A percentile compares a stretch with the other conserved stretches of the same genome.
phyloP scores from a whole-genome alignment of 2,113 vertebrate species.

The Syrmaticus mikado region DNA sequence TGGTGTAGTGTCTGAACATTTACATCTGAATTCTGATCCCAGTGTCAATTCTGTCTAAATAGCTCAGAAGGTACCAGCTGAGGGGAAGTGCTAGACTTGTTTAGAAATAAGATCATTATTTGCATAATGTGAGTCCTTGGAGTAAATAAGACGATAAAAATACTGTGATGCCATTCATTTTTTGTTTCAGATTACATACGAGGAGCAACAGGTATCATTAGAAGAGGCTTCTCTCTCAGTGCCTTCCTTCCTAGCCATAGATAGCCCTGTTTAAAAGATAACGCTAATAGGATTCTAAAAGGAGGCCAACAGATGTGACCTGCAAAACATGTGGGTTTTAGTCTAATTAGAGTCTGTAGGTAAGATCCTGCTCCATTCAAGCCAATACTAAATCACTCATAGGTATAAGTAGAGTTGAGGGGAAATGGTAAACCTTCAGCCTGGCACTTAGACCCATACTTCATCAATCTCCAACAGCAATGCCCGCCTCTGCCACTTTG shows the following conservation, averaged over 20 bases:
- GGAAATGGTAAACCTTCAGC: not conserved
- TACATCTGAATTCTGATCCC: not conserved
- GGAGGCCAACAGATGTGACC: not conserved
- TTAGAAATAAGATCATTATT: not conserved
- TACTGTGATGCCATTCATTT: accelerated
- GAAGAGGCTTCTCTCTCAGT: not conserved
- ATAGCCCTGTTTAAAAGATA: not conserved
- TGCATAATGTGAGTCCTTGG: not conserved
- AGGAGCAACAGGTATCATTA: not conserved
- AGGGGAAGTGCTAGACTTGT: not conserved
- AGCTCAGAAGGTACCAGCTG: not conserved
- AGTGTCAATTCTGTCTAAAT: not conserved
- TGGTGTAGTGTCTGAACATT: not conserved
- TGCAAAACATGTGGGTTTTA: not conserved
- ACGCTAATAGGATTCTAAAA: not conserved
- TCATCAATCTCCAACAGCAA: not conserved
- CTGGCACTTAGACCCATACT: not conserved
- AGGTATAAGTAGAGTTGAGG: accelerated
- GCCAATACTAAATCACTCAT: not conserved
- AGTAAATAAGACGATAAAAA: not conserved
- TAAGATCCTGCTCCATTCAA: not conserved
- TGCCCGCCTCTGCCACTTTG: not conserved
- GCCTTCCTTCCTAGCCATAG: not conserved
- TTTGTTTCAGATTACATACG: not conserved
- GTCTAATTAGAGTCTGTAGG: not conserved